Evolutionary conservation across 2,113 vertebrate genomes (phyloP).

Genomic region (Pteropus alecto): DNA sequence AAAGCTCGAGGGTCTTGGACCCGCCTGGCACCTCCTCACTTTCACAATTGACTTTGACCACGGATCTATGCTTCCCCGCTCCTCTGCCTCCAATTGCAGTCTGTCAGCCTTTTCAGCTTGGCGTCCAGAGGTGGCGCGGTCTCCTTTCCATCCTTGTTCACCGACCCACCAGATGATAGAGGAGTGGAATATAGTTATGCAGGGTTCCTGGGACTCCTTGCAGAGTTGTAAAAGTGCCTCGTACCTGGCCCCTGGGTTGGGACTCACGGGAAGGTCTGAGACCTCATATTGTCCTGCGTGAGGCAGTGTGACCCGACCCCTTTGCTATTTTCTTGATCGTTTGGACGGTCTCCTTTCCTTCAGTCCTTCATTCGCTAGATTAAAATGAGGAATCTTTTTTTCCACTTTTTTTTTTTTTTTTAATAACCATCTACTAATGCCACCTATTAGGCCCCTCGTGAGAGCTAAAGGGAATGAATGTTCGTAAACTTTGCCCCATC

Average conservation of each 20-base stretch:
- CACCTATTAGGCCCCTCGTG: background rate
- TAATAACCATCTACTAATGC: background rate
- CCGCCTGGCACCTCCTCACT: accelerated
- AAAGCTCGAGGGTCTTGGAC: accelerated
- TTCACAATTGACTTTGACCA: accelerated
- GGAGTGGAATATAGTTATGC: too few species aligned
- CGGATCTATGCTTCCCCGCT: accelerated
- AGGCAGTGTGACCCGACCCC: background rate
- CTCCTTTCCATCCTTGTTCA: accelerated
- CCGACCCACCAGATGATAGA: background rate
- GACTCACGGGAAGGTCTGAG: background rate
- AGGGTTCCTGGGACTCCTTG: background rate
- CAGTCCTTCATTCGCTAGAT: background rate
- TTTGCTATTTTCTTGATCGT: background rate
- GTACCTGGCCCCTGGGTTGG: accelerated
- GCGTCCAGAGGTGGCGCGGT: background rate
- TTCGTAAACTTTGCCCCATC: background rate
- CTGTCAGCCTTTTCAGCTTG: background rate
- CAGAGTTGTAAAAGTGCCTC: accelerated
- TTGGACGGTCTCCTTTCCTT: background rate
- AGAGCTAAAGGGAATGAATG: background rate
- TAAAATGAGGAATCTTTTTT: background rate
- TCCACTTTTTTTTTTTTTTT: background rate
- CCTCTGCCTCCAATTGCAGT: accelerated
- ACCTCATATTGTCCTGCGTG: too few species aligned